phyloP scores from a whole-genome alignment of 1,140 invertebrate genomes.

The Propsilocerus akamusi region DNA sequence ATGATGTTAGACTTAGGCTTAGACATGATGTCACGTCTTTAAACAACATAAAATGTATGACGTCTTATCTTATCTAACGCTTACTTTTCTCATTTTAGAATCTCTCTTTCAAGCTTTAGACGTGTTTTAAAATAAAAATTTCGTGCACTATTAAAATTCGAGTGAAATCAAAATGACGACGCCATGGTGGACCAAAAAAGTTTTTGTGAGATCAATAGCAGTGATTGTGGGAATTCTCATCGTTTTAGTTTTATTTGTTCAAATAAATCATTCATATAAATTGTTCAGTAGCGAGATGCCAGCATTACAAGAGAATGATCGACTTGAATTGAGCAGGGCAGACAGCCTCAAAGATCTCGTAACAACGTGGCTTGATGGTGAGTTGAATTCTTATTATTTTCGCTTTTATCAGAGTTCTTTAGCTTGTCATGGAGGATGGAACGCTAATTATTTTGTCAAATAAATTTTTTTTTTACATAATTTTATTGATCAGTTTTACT shows the following conservation, averaged over 20 bases:
- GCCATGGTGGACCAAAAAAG: neutral
- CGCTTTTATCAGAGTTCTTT: too few species aligned
- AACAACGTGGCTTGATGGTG: neutral
- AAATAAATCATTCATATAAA: neutral
- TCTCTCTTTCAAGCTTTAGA: too few species aligned
- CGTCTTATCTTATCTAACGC: too few species aligned
- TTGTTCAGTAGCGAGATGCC: neutral
- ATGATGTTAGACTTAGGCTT: too few species aligned
- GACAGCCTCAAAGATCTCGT: neutral
- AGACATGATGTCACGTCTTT: too few species aligned
- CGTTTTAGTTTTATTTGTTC: neutral
- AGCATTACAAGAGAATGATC: neutral
- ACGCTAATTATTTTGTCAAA: too few species aligned
- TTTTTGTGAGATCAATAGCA: neutral
- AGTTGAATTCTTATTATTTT: neutral
- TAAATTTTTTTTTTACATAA: too few species aligned
- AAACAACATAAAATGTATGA: too few species aligned
- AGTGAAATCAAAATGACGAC: constrained; percentile 1
- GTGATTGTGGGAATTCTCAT: neutral
- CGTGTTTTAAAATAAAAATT: neutral
- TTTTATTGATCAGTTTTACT: too few species aligned
- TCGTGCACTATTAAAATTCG: too few species aligned
- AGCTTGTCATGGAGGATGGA: too few species aligned
- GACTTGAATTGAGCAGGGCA: neutral
- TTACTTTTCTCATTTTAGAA: too few species aligned